Base-by-base conservation (phyloP, 2,113 vertebrate genomes). In the Myotis davidii region DNA sequence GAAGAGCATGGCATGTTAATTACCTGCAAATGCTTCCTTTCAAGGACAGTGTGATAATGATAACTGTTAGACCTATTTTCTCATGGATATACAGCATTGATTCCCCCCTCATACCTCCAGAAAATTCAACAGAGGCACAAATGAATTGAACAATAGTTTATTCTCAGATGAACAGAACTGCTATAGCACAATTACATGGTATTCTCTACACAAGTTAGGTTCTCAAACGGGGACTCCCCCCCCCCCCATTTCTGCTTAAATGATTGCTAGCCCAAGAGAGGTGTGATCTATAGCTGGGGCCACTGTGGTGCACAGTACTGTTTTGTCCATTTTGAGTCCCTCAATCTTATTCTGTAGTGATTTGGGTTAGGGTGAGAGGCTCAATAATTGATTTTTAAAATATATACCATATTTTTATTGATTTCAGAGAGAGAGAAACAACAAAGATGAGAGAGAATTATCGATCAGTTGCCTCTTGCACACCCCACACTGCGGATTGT, bases 1-100 rank as follows among this genome's bases (percentile, higher is more conserved):
- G 90, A 92, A 73, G 54, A 90, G 61, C 73, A 65, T 72, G 78
- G 73, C 45, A 50, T 88, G 72, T 67, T 94, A 95, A 76, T 94
- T 48, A 73, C 91, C 77, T 79, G 37, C 70, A 94, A 81, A 92
- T 92, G 8, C 34, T 91, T 91, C 27, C 64, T 91, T 92, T 73
- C 9, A 88, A 73, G 48, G 78, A 48, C 27, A 14, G 39, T 45
- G 20, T 93, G 29, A 56, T 88, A 73, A 12, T 85, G 65, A n/a
- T 94, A 85, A 81, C 67, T 78, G 27, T 76, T 84, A 84, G 56
- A 84, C 7, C 9, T 56, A 76, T 92, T 21, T 92, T 88, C 48
- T 91, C 61, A 72, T 45, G 45, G 39, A 65, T 87, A 85, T 37
- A 5, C 65, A 77, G 78, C 82, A 69, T 12, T 89, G 54, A 59